Percentiles rank a stretch among this genome's conserved stretches.
Conservation (phyloP, 2,113 vertebrate species). For the Cryptoleucopteryx plumbea region DNA sequence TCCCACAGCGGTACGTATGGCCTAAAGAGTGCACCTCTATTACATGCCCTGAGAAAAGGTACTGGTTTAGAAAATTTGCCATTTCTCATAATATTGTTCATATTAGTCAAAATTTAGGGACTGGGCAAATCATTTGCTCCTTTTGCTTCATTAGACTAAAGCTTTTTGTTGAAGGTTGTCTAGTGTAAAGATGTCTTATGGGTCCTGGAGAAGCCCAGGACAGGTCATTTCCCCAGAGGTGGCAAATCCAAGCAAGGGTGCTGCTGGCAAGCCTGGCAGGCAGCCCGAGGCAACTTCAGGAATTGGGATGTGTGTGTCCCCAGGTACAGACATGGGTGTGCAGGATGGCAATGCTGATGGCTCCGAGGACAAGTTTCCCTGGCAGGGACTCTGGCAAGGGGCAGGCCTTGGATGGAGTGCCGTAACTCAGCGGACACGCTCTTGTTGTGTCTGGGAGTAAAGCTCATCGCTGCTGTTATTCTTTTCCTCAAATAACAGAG, state of each 20-base stretch:
- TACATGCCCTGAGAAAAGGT: background rate
- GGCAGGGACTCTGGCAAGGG: background rate
- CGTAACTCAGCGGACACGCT: accelerated
- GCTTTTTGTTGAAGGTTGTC: background rate
- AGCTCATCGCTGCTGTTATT: background rate
- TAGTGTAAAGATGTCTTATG: background rate
- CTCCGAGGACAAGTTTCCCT: background rate
- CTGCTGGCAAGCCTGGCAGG: background rate
- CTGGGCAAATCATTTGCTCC: background rate
- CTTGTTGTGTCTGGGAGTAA: background rate
- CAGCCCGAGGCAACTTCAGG: background rate
- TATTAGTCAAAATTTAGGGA: background rate
- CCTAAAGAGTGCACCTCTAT: background rate
- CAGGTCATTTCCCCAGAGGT: background rate
- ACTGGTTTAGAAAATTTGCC: background rate
- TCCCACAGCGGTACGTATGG: conserved; percentile 87
- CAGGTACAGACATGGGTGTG: too few species aligned
- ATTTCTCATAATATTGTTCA: background rate
- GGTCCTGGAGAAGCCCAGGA: background rate
- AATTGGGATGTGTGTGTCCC: background rate
- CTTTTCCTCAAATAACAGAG: background rate
- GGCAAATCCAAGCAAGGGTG: background rate
- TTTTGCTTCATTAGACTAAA: background rate
- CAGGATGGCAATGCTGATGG: background rate
- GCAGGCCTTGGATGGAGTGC: background rate